phyloP scores from a whole-genome alignment of 2,113 vertebrate species.

The Lepus timidus region DNA sequence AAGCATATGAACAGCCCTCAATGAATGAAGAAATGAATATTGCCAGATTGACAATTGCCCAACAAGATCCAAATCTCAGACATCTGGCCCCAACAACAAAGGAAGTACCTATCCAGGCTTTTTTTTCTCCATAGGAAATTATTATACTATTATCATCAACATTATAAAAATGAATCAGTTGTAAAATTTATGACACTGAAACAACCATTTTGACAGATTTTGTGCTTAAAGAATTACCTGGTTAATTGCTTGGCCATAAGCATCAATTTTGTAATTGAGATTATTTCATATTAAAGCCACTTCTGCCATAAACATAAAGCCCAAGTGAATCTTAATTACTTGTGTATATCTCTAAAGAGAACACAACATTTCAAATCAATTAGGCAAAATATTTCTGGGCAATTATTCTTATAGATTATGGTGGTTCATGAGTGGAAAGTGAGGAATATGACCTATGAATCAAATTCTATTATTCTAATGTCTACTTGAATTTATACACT shows the following conservation, averaged over 20 bases:
- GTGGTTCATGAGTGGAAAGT: neutral
- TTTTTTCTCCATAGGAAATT: conserved; percentile 55
- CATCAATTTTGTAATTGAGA: neutral
- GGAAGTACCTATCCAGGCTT: neutral
- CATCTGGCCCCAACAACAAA: conserved; percentile 62
- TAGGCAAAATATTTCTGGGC: neutral
- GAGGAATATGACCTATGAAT: neutral
- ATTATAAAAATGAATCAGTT: neutral
- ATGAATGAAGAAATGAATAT: conserved; percentile 71
- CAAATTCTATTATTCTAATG: neutral
- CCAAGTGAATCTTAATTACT: conserved; percentile 5
- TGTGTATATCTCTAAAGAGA: neutral
- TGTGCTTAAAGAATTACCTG: neutral
- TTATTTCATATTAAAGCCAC: neutral
- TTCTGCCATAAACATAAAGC: neutral
- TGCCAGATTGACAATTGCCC: conserved; percentile 81
- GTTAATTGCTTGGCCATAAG: neutral
- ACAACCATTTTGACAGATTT: conserved; percentile 1
- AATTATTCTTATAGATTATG: neutral
- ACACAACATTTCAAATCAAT: neutral
- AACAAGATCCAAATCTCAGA: conserved; percentile 74
- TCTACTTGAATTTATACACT: neutral
- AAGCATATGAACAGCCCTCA: conserved; percentile 73
- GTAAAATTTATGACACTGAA: neutral
- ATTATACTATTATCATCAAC: conserved; percentile 43